Evolutionary conservation across 2,888 invertebrate genomes (phyloP).

Genomic region (Pediacus dermestoides): DNA sequence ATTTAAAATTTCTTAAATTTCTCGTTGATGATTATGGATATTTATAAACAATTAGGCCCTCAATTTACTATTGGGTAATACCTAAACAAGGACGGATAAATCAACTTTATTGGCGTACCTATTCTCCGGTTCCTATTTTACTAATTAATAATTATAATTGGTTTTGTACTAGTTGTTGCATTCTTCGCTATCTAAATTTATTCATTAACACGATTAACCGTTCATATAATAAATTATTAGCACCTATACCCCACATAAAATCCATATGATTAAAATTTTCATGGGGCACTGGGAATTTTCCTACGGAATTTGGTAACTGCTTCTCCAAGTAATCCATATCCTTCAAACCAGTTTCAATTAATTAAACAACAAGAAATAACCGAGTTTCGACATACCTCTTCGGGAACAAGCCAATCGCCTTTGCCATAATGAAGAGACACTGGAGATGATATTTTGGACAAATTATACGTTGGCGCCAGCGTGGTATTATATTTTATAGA

Average conservation of each 20-base stretch:
- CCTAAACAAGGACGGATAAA: too few relatives aligned
- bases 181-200: slow-evolving; percentile 32
- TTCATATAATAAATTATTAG: slow-evolving; percentile 57
- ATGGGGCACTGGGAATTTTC: slow-evolving; percentile 56
- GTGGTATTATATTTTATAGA: slow-evolving; percentile 26
- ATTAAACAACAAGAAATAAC: too few relatives aligned
- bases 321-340: slow-evolving; percentile 57
- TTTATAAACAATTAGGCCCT: too few relatives aligned
- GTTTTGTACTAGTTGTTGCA: slow-evolving; percentile 2
- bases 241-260: slow-evolving; percentile 65
- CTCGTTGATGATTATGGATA: too few relatives aligned
- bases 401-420: slow-evolving; percentile 55
- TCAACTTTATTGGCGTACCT: too few relatives aligned
- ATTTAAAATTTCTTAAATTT: too few relatives aligned
- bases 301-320: slow-evolving; percentile 55
- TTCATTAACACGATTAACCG: slow-evolving; percentile 56
- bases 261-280: slow-evolving; percentile 65
- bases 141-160: slow-evolving; percentile 3
- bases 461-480: slow-evolving; percentile 34
- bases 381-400: too few relatives aligned
- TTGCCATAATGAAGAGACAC: slow-evolving; percentile 53
- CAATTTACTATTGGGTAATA: too few relatives aligned
- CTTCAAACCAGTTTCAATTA: slow-evolving; percentile 39
- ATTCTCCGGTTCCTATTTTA: too few relatives aligned
- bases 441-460: slow-evolving; percentile 51